Evolutionary conservation across 2,113 vertebrate genomes (phyloP).

Genomic region (Oncorhynchus kisutch): DNA sequence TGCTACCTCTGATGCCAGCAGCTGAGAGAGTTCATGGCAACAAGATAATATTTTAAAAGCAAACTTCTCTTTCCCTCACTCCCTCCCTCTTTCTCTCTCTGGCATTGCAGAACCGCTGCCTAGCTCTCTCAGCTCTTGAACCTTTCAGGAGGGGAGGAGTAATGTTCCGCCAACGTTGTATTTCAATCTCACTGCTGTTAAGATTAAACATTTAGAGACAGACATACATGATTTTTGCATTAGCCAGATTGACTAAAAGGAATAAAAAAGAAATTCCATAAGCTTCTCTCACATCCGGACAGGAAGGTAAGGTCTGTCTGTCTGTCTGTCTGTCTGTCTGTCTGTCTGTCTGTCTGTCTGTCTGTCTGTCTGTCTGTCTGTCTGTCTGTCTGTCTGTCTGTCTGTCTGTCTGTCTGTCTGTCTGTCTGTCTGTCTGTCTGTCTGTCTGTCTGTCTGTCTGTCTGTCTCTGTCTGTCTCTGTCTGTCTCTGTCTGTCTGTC

Average conservation of each 20-base stretch:
- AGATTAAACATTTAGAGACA: conserved; percentile 76
- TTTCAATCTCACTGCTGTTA: conserved; percentile 70
- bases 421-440: background rate
- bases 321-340: background rate
- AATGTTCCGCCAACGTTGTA: conserved; percentile 66
- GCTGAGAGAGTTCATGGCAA: conserved; percentile 50
- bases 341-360: background rate
- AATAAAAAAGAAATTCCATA: conserved; percentile 66
- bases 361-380: conserved; percentile 9
- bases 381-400: background rate
- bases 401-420: background rate
- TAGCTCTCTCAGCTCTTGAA: conserved; percentile 45
- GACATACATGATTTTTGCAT: conserved; percentile 78
- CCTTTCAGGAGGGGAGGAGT: conserved; percentile 57
- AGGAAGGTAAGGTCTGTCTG: conserved; percentile 4
- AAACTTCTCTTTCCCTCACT: conserved; percentile 1
- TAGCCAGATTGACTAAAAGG: conserved; percentile 76
- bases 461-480: no score
- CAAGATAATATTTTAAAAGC: conserved; percentile 56
- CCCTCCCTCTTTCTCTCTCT: conserved; percentile 6
- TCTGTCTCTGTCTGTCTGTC: conserved; percentile 52
- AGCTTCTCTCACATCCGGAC: conserved; percentile 18
- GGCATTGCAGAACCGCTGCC: conserved; percentile 9
- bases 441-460: no score
- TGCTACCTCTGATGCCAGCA: conserved; percentile 41